A percentile compares a stretch with the other conserved stretches of the same genome.
Evolutionary conservation across 1,140 invertebrate genomes (phyloP).

Genomic region (Nixonia krombeini): DNA sequence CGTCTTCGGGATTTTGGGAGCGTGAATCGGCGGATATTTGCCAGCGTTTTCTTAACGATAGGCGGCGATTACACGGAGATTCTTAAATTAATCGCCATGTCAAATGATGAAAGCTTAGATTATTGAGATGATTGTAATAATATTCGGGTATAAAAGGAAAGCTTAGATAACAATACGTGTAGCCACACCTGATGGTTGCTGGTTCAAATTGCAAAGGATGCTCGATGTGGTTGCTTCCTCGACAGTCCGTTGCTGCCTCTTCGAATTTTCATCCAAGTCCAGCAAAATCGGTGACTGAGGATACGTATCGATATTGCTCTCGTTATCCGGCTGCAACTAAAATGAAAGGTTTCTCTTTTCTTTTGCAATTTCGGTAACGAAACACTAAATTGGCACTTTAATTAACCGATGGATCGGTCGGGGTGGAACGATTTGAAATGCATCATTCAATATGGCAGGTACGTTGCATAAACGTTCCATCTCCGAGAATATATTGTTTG

Average conservation of each 20-base stretch:
- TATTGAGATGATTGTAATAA: background rate
- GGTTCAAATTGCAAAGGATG: constrained; percentile 26
- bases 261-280: constrained; percentile 67
- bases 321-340: constrained; percentile 60
- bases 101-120: no score
- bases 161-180: no score
- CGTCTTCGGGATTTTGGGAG: constrained; percentile 52
- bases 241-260: constrained; percentile 50
- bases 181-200: constrained; percentile 15
- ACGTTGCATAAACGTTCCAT: no score
- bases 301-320: constrained; percentile 62
- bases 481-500: constrained; percentile 10
- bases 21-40: constrained; percentile 47
- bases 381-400: background rate
- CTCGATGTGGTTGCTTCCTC: constrained; percentile 20
- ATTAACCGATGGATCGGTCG: no score
- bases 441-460: no score
- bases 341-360: no score
- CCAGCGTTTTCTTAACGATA: constrained; percentile 60
- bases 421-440: no score
- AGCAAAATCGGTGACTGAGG: constrained; percentile 60
- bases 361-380: no score
- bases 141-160: no score
- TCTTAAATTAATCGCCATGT: constrained; percentile 14
- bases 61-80: constrained; percentile 41